Base-by-base conservation (phyloP, 2,113 vertebrate species). In the Australoheros scitulus region DNA sequence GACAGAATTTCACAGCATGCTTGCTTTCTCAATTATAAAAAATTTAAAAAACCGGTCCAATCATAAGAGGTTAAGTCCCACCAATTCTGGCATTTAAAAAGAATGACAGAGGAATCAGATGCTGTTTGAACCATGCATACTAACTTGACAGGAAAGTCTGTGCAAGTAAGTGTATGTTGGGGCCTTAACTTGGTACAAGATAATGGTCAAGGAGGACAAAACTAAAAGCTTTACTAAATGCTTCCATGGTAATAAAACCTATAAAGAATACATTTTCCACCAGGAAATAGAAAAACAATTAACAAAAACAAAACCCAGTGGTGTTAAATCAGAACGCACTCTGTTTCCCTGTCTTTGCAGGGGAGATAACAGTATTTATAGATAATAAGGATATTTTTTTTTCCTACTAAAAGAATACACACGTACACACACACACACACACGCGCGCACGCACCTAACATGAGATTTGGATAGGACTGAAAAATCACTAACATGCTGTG, bases 401-500 rank as follows among this genome's bases (percentile, higher is more conserved):
- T 56, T 52, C 18, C 34, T 26, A 22, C 56, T 52, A 4, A 8
- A 15, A 63, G 18, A 64, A 76, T 34, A 80, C 55, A 79, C 22
- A 60, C 6, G 77, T 38, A 77, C 50, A 85, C 6, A 79, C 50
- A 34, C 26, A 60, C 63, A n/a, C n/a, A n/a, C n/a, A n/a, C n/a
- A 83, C 78, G 81, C 76, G n/a, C n/a, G n/a, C n/a, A 83, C 78
- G 81, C 76, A 55, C 87, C 76, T 55, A 84, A 77, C 84, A 81
- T 77, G 84, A 86, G 84, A 88, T 88, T 86, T 79, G 34, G 80
- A 86, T 81, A 47, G 14, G 77, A 60, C 79, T 84, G 77, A 87
- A 87, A 89, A 88, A 88, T 17, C 74, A 81, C 63, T 76, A 80
- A 90, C 87, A 82, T 63, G 82, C 86, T 90, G 87, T 90, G 91